Evolutionary conservation across 1,140 invertebrate genomes (phyloP).

Genomic region (Mesaphorura yosii): DNA sequence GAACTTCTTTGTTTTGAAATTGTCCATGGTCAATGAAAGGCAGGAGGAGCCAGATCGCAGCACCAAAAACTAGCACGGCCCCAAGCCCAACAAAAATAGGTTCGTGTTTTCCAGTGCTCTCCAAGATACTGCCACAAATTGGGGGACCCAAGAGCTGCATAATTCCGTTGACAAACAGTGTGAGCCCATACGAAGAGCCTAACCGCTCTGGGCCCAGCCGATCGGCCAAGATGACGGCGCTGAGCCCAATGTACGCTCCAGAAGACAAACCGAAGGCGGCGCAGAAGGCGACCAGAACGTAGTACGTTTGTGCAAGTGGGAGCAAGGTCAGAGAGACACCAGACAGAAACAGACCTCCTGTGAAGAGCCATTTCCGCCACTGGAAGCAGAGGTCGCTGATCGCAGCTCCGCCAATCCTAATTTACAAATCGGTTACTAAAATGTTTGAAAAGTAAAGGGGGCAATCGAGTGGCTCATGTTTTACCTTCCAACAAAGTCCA

Average conservation of each 20-base stretch:
- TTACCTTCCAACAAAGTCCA: constrained; percentile 67
- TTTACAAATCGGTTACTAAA: neutral
- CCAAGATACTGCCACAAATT: constrained; percentile 56
- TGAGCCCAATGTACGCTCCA: constrained; percentile 73
- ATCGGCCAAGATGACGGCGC: constrained; percentile 72
- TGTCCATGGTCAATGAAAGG: constrained; percentile 36
- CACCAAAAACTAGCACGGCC: constrained; percentile 56
- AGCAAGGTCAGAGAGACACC: constrained; percentile 57
- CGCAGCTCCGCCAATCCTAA: constrained; percentile 58
- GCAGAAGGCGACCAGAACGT: constrained; percentile 52
- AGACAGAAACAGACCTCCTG: constrained; percentile 60
- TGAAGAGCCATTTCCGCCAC: constrained; percentile 67
- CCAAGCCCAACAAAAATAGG: constrained; percentile 59
- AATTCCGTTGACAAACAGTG: constrained; percentile 67
- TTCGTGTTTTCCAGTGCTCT: constrained; percentile 47
- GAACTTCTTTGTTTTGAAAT: neutral
- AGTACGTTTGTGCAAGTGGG: constrained; percentile 47
- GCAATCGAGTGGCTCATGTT: too few species aligned
- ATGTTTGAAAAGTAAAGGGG: neutral
- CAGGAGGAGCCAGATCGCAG: constrained; percentile 57
- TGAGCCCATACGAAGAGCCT: constrained; percentile 71
- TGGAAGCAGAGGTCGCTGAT: constrained; percentile 58
- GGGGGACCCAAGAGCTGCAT: constrained; percentile 66
- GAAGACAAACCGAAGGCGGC: constrained; percentile 65
- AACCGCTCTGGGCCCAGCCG: constrained; percentile 68